Conservation (phyloP, 2,113 vertebrate genomes). For the Leptodactylus fuscus region DNA sequence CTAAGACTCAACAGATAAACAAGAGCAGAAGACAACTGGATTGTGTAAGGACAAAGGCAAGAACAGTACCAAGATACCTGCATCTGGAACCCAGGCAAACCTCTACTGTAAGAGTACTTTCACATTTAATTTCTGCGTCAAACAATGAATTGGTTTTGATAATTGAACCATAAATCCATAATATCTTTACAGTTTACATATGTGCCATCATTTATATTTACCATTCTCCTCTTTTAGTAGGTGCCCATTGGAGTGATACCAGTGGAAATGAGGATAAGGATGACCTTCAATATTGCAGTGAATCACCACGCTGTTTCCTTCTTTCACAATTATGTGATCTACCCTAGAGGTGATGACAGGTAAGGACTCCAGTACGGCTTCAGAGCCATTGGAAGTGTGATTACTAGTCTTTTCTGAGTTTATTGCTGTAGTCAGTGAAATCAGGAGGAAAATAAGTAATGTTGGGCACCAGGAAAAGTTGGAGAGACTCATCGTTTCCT, state of each 20-base stretch:
- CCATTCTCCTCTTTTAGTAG: conserved; percentile 79
- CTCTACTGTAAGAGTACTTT: not conserved
- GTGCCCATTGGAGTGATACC: conserved; percentile 91
- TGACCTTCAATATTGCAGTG: conserved; percentile 90
- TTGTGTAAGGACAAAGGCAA: too few species aligned
- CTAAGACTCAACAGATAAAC: too few species aligned
- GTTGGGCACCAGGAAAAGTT: conserved; percentile 68
- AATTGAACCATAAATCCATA: not conserved
- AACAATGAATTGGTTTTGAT: too few species aligned
- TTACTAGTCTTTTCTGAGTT: conserved; percentile 71
- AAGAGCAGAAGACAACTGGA: too few species aligned
- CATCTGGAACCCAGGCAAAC: too few species aligned
- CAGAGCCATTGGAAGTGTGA: conserved; percentile 73
- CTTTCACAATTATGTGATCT: conserved; percentile 90
- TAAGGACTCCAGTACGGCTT: conserved; percentile 70
- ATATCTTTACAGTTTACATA: too few species aligned
- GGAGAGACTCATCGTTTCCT: conserved; percentile 64
- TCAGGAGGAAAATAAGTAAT: conserved; percentile 71
- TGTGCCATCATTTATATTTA: too few species aligned
- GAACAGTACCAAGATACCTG: too few species aligned
- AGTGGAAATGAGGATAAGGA: conserved; percentile 84
- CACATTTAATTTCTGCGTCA: not conserved
- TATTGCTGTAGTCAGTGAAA: conserved; percentile 70
- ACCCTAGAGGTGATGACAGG: conserved; percentile 77
- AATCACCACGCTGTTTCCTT: conserved; percentile 90